Conservation (phyloP, 2,888 invertebrate species). For the Euzetes globulus region DNA sequence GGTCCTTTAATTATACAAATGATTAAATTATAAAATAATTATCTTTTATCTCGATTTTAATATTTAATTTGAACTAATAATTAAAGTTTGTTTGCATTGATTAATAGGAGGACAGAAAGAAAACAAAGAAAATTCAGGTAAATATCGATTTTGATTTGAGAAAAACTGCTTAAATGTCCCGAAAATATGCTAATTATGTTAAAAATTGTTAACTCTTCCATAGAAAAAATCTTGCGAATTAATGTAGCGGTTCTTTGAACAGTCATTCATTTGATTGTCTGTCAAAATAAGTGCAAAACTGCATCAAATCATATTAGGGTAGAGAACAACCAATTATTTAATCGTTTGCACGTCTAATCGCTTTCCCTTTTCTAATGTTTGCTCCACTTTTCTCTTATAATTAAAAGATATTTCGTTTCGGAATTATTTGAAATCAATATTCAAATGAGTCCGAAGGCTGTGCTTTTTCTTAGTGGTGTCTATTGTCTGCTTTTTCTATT, state of each 20-base stretch:
- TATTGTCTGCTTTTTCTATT: neutral
- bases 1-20: too few species aligned
- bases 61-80: neutral
- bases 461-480: too few species aligned
- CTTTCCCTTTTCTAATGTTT: neutral
- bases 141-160: slow-evolving; percentile 31
- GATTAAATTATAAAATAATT: neutral
- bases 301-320: slow-evolving; percentile 22
- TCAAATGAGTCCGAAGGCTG: neutral
- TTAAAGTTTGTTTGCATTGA: slow-evolving; percentile 16
- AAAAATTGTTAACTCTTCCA: slow-evolving; percentile 16
- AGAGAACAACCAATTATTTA: slow-evolving; percentile 21
- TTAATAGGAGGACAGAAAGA: slow-evolving; percentile 40
- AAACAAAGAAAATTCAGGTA: slow-evolving; percentile 40
- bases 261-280: slow-evolving; percentile 9
- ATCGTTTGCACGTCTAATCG: neutral
- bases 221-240: slow-evolving; percentile 17
- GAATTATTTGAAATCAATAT: neutral
- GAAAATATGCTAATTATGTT: slow-evolving; percentile 17
- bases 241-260: slow-evolving; percentile 15
- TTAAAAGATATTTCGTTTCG: neutral
- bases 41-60: neutral
- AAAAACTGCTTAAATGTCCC: slow-evolving; percentile 37
- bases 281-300: neutral
- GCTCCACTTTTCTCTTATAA: too few species aligned